A percentile compares a stretch with the other conserved stretches of the same genome.
Evolutionary conservation across 2,113 vertebrate species (phyloP).

Genomic region (Lynx canadensis): DNA sequence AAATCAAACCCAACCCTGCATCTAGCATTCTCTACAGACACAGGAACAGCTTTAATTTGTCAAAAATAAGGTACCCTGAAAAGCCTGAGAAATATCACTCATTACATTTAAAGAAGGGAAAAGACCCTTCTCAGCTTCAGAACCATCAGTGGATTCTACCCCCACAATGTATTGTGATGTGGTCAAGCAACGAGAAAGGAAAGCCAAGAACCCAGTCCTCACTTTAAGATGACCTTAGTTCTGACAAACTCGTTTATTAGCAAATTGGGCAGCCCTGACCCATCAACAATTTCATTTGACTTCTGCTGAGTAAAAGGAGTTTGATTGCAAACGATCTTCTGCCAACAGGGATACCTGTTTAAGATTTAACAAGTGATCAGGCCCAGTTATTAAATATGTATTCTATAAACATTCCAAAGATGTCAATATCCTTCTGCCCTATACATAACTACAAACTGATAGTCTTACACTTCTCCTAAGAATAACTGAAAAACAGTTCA

Average conservation of each 20-base stretch:
- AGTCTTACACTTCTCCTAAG: background rate
- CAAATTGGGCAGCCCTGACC: background rate
- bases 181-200: background rate
- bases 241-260: background rate
- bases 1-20: conserved; percentile 35
- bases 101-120: background rate
- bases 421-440: background rate
- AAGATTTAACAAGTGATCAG: conserved; percentile 42
- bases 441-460: background rate
- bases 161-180: background rate
- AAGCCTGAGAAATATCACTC: background rate
- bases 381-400: background rate
- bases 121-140: background rate
- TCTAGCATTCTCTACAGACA: background rate
- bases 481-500: background rate
- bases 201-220: background rate
- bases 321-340: conserved; percentile 35
- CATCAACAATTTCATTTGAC: conserved; percentile 37
- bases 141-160: background rate
- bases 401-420: conserved; percentile 49
- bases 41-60: background rate
- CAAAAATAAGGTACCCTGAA: background rate
- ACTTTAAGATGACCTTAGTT: background rate
- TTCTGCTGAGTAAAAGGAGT: conserved; percentile 32
- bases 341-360: background rate